Conservation (phyloP, 2,797 vertebrate genomes). For the Gymnothorax javanicus region DNA sequence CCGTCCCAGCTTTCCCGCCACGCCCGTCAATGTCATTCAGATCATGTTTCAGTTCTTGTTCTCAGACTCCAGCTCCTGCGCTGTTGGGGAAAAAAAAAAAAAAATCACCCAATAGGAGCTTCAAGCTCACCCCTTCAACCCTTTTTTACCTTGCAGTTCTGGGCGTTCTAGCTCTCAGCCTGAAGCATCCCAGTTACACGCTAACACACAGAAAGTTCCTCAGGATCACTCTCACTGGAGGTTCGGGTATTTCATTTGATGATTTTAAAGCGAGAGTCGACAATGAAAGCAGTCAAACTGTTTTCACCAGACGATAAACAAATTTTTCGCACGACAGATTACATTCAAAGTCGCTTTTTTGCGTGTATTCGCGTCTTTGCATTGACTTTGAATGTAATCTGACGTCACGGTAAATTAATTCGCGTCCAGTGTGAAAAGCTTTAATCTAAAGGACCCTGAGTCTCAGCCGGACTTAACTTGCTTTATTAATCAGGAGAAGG, state of each 20-base stretch:
- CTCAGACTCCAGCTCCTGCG: constrained; percentile 96
- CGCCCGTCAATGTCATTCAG: constrained; percentile 87
- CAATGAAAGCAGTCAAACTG: background rate
- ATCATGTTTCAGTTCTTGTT: constrained; percentile 95
- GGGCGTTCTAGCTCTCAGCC: background rate
- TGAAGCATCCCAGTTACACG: background rate
- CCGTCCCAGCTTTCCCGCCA: constrained; percentile 80
- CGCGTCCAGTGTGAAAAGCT: too few relatives aligned
- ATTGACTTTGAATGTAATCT: too few relatives aligned
- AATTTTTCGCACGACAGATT: too few relatives aligned
- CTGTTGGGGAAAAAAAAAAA: constrained; percentile 63
- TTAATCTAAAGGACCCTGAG: background rate
- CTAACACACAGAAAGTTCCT: background rate
- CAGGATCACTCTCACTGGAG: background rate
- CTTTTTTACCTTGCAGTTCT: background rate
- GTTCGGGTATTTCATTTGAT: background rate
- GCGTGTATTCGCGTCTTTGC: too few relatives aligned
- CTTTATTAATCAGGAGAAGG: background rate
- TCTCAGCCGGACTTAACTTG: background rate
- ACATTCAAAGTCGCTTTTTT: too few relatives aligned
- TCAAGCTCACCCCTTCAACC: background rate
- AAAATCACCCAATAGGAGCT: background rate
- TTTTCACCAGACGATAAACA: too few relatives aligned
- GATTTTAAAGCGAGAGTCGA: background rate
- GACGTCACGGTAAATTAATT: too few relatives aligned